Evolutionary conservation across 2,797 vertebrate species (phyloP).

Genomic region (Acipenser ruthenus): DNA sequence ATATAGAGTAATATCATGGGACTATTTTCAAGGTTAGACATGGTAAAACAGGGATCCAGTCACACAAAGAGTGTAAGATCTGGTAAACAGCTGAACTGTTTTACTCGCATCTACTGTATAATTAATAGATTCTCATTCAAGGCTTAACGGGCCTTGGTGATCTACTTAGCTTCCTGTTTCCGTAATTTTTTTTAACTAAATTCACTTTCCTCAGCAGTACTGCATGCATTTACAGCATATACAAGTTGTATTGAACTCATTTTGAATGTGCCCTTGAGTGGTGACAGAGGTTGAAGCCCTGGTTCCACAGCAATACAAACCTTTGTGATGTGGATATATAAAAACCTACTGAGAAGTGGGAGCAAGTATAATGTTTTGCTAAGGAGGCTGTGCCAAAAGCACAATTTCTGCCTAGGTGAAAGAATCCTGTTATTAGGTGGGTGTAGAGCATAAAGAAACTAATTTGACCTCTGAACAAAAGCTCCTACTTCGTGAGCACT

Average conservation of each 20-base stretch:
- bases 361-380: not conserved
- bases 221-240: too few relatives aligned
- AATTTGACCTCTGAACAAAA: conserved; percentile 43
- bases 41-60: too few relatives aligned
- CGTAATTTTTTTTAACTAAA: too few relatives aligned
- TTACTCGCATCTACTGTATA: not conserved
- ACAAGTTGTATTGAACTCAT: not conserved
- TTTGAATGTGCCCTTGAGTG: not conserved
- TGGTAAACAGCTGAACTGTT: too few relatives aligned
- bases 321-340: not conserved
- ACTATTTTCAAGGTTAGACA: too few relatives aligned
- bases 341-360: not conserved
- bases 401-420: conserved; percentile 27
- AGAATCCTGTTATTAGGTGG: conserved; percentile 29
- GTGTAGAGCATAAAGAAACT: conserved; percentile 28
- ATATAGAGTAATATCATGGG: too few relatives aligned
- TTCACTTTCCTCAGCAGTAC: too few relatives aligned
- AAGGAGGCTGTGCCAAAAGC: conserved; percentile 14
- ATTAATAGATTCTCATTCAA: not conserved
- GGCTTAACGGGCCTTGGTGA: too few relatives aligned
- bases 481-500: conserved; percentile 31
- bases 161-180: too few relatives aligned
- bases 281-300: not conserved
- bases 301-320: not conserved
- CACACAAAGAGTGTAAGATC: too few relatives aligned